phyloP scores from a whole-genome alignment of 2,113 vertebrate genomes.

The Chlorodrepanis virens region DNA sequence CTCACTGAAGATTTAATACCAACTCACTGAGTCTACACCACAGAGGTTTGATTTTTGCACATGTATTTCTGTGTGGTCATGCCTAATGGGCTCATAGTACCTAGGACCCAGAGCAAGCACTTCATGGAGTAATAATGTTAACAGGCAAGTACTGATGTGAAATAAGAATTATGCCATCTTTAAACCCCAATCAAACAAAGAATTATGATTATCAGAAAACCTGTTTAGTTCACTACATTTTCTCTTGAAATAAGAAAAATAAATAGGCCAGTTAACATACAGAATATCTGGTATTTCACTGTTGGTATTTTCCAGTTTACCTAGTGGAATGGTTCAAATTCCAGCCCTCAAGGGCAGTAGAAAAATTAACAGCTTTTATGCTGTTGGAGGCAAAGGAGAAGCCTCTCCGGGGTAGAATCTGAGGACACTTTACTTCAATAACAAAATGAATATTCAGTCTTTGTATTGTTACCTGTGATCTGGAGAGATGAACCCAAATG shows the following conservation, averaged over 20 bases:
- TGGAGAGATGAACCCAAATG: fast-evolving
- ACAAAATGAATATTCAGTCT: not conserved
- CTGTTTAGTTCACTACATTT: not conserved
- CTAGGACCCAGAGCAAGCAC: not conserved
- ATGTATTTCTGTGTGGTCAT: not conserved
- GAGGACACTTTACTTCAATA: not conserved
- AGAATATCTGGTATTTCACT: not conserved
- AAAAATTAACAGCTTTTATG: not conserved
- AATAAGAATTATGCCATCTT: not conserved
- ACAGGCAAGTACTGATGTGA: not conserved
- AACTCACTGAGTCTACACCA: not conserved
- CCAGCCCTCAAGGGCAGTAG: not conserved
- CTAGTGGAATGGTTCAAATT: not conserved
- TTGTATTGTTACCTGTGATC: not conserved
- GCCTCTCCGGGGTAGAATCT: not conserved
- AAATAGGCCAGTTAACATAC: not conserved
- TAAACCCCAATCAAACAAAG: not conserved
- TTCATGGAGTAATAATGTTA: not conserved
- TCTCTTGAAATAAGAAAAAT: not conserved
- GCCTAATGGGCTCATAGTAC: not conserved
- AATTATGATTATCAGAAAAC: not conserved
- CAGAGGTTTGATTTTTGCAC: not conserved
- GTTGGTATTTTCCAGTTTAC: not conserved
- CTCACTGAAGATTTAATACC: not conserved
- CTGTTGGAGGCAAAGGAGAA: not conserved